Base-by-base conservation (phyloP, 2,113 vertebrate species). In the Puntigrus tetrazona region DNA sequence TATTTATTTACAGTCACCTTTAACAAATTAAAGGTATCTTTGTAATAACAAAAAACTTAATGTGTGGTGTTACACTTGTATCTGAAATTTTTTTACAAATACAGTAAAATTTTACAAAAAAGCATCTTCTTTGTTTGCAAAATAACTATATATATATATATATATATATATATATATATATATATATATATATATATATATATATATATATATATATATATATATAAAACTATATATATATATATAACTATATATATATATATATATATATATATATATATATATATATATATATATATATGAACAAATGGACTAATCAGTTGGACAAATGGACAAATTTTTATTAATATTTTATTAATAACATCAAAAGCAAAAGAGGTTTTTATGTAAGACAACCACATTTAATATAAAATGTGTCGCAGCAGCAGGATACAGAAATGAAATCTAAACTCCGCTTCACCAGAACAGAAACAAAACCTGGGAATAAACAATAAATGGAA, bases 401-500 rank as follows among this genome's bases (percentile, higher is more conserved):
- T 38, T 9, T 13, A 22, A 41, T 10, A 4, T 70, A n/a, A n/a
- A 38, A 38, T 70, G 20, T 70, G 36, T 70, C n/a, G 34, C 36
- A 41, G 10, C n/a, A 38, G 8, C 63, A 20, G 16, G 16, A 34
- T 34, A 67, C 14, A 34, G 31, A 34, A 73, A 57, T 43, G 29
- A 77, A 76, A 72, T 16, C 29, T 20, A 83, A 61, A 76, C 67
- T 75, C 20, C 61, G n/a, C 38, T 52, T 81, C 61, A 34, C 29
- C 34, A 38, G 38, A 75, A 74, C 84, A 80, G 67, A 85, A 57
- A 63, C 29, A 81, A 69, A 76, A 57, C 69, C 52, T 61, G 8
- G 16, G 75, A 86, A 81, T 47, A 82, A 84, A 88, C 70, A 85
- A 82, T 38, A 61, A 41, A 38, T 29, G 31, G 50, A 63, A 61